Conservation (phyloP, 2,797 vertebrate genomes). For the Labroides dimidiatus region DNA sequence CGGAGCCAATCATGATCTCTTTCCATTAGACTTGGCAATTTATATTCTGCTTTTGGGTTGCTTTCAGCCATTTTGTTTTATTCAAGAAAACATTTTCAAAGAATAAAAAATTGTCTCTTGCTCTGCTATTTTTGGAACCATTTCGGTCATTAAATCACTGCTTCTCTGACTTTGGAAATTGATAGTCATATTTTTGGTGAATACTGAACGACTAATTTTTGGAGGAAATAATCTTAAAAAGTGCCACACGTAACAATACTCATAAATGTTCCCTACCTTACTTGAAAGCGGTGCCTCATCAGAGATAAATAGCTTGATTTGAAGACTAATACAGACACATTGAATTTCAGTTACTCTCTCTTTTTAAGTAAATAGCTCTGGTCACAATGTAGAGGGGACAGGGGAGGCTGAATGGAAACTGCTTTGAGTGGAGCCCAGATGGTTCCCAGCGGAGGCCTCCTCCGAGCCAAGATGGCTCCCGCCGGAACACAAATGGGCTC, state of each 20-base stretch:
- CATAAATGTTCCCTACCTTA: background rate
- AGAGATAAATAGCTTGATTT: background rate
- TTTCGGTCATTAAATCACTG: background rate
- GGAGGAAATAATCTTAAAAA: background rate
- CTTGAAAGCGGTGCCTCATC: background rate
- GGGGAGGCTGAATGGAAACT: slow-evolving; percentile 68
- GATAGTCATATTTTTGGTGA: background rate
- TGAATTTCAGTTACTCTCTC: slow-evolving; percentile 32
- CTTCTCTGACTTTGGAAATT: background rate
- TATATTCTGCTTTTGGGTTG: background rate
- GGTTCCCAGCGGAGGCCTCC: slow-evolving; percentile 81
- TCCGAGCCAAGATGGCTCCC: slow-evolving; percentile 84
- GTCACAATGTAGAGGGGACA: slow-evolving; percentile 67
- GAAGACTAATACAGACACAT: slow-evolving; percentile 27
- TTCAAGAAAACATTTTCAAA: background rate
- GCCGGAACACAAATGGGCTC: slow-evolving; percentile 83
- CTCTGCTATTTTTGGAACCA: background rate
- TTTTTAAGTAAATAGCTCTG: slow-evolving; percentile 67
- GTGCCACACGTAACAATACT: background rate
- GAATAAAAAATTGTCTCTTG: background rate
- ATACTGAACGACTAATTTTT: background rate
- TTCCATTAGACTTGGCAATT: background rate
- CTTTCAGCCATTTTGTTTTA: slow-evolving; percentile 1
- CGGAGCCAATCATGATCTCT: background rate
- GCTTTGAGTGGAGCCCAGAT: slow-evolving; percentile 82